Base-by-base conservation (phyloP, 2,113 vertebrate genomes). In the Prietella phreatophila region DNA sequence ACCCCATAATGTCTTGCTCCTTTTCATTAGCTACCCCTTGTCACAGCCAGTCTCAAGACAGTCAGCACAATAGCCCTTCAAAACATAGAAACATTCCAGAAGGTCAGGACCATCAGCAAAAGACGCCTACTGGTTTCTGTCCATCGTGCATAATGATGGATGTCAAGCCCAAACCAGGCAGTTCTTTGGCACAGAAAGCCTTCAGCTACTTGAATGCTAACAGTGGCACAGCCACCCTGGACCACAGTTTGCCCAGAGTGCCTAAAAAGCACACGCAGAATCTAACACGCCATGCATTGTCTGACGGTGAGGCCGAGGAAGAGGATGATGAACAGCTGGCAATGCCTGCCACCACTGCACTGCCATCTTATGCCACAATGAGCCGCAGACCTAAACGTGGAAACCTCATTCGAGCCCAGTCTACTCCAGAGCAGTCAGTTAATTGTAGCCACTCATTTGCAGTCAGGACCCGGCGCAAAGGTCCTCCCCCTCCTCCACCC, bases 361-460 rank as follows among this genome's bases (percentile, higher is more conserved):
- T 99, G 88, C 94, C 96, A 11, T 97, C 96, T 1, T 99, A 99
- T 0, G 97, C 97, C 88, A 99, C 98, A 0, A 91, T 99, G 22
- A 97, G 96, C 33, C 96, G 97, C 65, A 97, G 95, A 81, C 97
- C 97, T 5, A 96, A 96, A 0, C 92, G 93, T 60, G 87, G 92
- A 85, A 93, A 94, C 39, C 55, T 91, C 33, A 86, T 75, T 0
- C 86, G 60, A 88, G 6, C n/a, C 83, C 93, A 93, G 67, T 78
- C 87, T 0, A 84, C 91, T 14, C 82, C 93, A 0, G 95, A 95
- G 39, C 93, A 92, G 78, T 95, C 93, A 0, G 96, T 98, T 75
- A 97, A 97, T 55, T 96, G 97, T 73, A 99, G 97, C 65, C 98
- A 98, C 92, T 98, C 98, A 0, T 99, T 99, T 0, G 98, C 97